Base-by-base conservation (phyloP, 2,797 vertebrate species). In the Tangara arthus region DNA sequence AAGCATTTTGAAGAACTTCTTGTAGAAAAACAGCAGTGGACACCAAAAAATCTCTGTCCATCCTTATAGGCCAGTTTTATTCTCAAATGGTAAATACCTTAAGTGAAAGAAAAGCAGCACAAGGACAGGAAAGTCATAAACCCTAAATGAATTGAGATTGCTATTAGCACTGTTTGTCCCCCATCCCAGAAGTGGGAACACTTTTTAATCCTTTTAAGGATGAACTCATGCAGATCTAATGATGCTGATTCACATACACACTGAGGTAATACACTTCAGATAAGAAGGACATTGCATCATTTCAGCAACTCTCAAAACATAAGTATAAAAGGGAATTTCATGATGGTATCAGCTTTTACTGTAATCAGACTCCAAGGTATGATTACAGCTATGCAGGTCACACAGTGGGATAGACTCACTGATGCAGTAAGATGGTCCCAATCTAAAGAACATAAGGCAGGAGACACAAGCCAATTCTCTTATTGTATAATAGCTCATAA, bases 221-320 rank as follows among this genome's bases (percentile, higher is more conserved):
- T 98, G 98, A 98, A 93, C 96, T 98, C 97, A 98, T 96, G 91
- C 82, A 71, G 93, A 95, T 91, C 94, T 97, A 97, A 97, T 93
- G 96, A 94, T 97, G 97, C 97, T 98, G 98, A 98, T 97, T 98
- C 98, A 98, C 95, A 96, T 93, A 93, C 94, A 95, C 82, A 82
- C 88, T 98, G 96, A 97, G 97, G 97, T 98, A 98, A 98, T 97
- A 96, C 90, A 95, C 83, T 97, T 96, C 90, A 78, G 81, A 87
- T 61, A 82, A 95, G 39, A 81, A 86, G 73, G 86, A 89, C 95
- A 97, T 98, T 97, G 95, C 96, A 96, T 97, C 97, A 98, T 97
- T 97, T 96, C 86, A 87, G 76, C 82, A 97, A 96, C 94, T 97
- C 97, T 96, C 95, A 61, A 73, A 71, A n/a, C 82, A 72, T 92